Evolutionary conservation across 1,140 invertebrate species (phyloP), one percentile per base, ranked within the genome.

Genomic region (Steinernema khuongi): DNA sequence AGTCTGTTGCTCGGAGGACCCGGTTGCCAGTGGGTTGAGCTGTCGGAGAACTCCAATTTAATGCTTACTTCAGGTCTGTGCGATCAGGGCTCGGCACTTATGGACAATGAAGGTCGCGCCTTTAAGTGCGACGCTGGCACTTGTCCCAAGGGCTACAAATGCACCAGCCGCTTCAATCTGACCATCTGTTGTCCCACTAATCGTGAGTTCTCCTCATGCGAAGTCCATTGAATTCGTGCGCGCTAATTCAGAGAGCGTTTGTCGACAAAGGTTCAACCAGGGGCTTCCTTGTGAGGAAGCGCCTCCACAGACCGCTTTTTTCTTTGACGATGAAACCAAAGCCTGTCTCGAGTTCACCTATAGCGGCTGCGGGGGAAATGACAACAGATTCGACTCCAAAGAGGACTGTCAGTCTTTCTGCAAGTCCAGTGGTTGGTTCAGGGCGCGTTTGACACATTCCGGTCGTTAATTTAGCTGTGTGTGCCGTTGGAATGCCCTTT

Each of bases 1-100:
- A 28, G 71, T 73, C 32, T 74, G 73, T 30, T 74, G 73, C 70
- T 60, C 41, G 32, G 73, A 74, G 26, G 73, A 74, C 33, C 73
- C 73, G 0, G 50, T 74, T 60, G 73, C 70, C 14, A 33, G 50
- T 60, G 22, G 4, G 50, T 60, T 14, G 14, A 11, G 11, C 11
- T 22, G 14, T 17, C 50, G 4, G 4, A 7, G 11, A 17, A 14
- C 50, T 7, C 19, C 22, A n/a, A 14, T 22, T 11, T 7, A 17
- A 60, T n/a, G 14, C 26, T n/a, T 60, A 7, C 2, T 60, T 26
- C 26, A 60, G 50, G 32, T 41, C 70, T 74, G 11, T 74, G 73
- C 36, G 73, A 74, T 28, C 73, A 74, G 26, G 73, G 73, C 14
- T 19, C 36, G 1, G 71, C 73, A 1, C 36, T 74, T 4, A 18